phyloP scores from a whole-genome alignment of 2,113 vertebrate species.

The Oenanthe melanoleuca region DNA sequence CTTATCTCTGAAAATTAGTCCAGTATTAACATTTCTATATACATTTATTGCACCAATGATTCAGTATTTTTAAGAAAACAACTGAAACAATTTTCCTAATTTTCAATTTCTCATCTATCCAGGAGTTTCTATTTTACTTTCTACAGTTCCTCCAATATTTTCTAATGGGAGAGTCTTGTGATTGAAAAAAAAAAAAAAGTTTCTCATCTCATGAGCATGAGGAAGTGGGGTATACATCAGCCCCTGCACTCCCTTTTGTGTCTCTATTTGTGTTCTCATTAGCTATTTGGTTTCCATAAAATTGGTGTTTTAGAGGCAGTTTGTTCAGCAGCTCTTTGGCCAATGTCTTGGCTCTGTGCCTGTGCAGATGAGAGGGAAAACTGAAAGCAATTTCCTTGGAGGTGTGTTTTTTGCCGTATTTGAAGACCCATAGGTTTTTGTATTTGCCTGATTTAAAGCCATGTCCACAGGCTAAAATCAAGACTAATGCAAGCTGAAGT shows the following conservation, averaged over 20 bases:
- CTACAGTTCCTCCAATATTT: not conserved
- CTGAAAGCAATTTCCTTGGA: slow-evolving; percentile 11
- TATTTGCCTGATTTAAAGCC: slow-evolving; percentile 32
- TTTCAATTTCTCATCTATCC: slow-evolving; percentile 6
- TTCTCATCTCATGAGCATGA: not conserved
- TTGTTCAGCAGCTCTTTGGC: not conserved
- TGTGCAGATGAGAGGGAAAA: not conserved
- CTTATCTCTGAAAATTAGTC: not conserved
- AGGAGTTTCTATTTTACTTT: slow-evolving; percentile 2
- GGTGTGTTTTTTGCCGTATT: not conserved
- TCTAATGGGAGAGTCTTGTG: not conserved
- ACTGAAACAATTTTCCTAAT: not conserved
- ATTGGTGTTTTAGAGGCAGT: not conserved
- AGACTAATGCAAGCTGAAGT: slow-evolving; percentile 40
- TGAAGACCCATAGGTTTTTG: not conserved
- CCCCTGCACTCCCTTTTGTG: not conserved
- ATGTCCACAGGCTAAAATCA: slow-evolving; percentile 56
- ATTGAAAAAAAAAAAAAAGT: not conserved
- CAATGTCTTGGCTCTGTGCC: not conserved
- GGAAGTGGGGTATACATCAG: not conserved
- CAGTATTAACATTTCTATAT: not conserved
- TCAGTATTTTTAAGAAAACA: not conserved
- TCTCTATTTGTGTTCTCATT: not conserved
- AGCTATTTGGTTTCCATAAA: not conserved
- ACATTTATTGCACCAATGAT: not conserved